Conservation (phyloP, 2,113 vertebrate genomes). For the Ptychochromis oligacanthus region DNA sequence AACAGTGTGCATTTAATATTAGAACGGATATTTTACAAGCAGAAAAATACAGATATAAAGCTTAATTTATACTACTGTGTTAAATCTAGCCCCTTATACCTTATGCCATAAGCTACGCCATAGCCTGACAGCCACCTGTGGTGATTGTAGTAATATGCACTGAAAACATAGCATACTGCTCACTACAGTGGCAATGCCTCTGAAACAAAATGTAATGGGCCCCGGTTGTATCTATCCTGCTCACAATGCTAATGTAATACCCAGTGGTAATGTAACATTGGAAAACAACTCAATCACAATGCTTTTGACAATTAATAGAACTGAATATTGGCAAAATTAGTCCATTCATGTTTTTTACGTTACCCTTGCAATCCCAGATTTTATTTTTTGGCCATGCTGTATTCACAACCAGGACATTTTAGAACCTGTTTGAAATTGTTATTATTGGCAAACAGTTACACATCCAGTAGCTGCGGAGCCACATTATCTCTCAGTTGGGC, state of each 20-base stretch:
- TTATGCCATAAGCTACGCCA: background rate
- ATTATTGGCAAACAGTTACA: background rate
- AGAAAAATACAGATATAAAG: background rate
- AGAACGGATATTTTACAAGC: background rate
- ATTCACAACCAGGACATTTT: background rate
- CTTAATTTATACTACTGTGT: background rate
- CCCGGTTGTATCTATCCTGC: background rate
- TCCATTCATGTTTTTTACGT: background rate
- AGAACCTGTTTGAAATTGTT: too few species aligned
- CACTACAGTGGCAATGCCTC: background rate
- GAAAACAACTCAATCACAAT: background rate
- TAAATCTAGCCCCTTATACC: background rate
- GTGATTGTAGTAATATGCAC: background rate
- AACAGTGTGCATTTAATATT: background rate
- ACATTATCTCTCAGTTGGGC: background rate
- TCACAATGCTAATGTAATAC: background rate
- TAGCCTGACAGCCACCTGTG: background rate
- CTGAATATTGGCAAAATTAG: background rate
- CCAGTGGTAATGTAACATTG: background rate
- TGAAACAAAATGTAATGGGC: background rate
- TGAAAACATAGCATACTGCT: background rate
- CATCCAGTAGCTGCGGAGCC: background rate
- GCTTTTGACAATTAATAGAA: background rate
- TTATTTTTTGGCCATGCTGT: too few species aligned
- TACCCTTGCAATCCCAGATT: background rate